Percentiles rank a stretch among this genome's conserved stretches.
Conservation (phyloP, 2,888 invertebrate genomes). For the Drosophila niveifrons region DNA sequence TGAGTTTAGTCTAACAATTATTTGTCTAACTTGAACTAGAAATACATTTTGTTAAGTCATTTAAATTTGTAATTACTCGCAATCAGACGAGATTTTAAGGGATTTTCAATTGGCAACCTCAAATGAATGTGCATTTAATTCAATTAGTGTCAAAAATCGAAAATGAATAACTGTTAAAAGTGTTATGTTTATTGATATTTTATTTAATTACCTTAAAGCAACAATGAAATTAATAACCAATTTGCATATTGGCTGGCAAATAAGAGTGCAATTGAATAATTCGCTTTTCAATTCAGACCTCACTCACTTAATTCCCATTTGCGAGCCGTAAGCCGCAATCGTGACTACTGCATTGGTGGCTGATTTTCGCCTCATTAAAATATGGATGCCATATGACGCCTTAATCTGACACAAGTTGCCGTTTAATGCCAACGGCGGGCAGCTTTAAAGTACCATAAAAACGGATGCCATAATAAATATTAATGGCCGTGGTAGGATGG, state of each 20-base stretch:
- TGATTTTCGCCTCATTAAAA: constrained; percentile 57
- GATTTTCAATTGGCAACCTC: not conserved
- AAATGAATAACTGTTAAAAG: not conserved
- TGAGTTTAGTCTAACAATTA: not conserved
- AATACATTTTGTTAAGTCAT: not conserved
- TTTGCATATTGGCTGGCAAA: not conserved
- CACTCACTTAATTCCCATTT: not conserved
- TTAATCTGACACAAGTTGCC: constrained; percentile 58
- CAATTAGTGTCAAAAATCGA: not conserved
- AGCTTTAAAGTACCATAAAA: constrained; percentile 72
- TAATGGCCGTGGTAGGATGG: constrained; percentile 51
- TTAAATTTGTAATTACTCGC: not conserved
- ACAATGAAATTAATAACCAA: constrained; percentile 22
- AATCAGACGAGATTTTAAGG: not conserved
- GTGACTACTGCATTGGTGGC: constrained; percentile 17
- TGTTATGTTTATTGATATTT: not conserved
- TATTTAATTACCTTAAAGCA: constrained; percentile 2
- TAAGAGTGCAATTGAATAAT: not conserved
- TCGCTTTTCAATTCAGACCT: not conserved
- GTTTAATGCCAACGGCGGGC: constrained; percentile 54
- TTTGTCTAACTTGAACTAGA: not conserved
- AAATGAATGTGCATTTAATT: not conserved
- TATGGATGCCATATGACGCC: constrained; percentile 22
- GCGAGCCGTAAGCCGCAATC: not conserved
- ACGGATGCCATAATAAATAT: constrained; percentile 70